Evolutionary conservation across 2,797 vertebrate genomes (phyloP), one percentile per base, ranked within the genome.

Genomic region (Phalanger gymnotis): DNA sequence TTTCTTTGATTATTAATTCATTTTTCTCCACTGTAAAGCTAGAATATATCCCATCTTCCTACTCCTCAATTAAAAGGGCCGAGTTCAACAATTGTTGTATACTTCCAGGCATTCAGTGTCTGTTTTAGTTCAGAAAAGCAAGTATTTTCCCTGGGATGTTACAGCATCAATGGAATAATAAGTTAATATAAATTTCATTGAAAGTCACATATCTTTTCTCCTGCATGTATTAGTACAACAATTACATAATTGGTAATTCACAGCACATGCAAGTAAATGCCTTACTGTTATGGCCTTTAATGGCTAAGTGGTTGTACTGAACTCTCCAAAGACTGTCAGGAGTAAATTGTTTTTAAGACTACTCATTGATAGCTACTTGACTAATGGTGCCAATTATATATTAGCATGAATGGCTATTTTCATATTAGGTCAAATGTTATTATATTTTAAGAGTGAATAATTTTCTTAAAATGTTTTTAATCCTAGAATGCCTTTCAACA

Each of bases 401-500:
- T 81, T 81, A 81, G 19, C n/a, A 47, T 51, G 40, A 51, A 51
- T 87, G 40, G 40, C 9, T 27, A 4, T 51, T 87, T 87, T 87
- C 22, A 47, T 87, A 51, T 87, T 87, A 87, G 9, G 10, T 87
- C 22, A 87, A 87, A 87, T 87, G 40, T 51, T 27, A 66, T 34
- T 34, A 87, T 87, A 87, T 25, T 87, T 47, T 73, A 73, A 73
- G 40, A 47, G 7, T 91, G 58, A 52, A 90, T 61, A 53, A 14
- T 87, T 40, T 90, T 25, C 53, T 53, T 89, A 6, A 51, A 73
- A 73, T 73, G 7, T 54, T 16, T 87, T 34, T 96, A 90, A 34
- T 4, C 2, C 55, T 96, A 51, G 1, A 34, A 81, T 96, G 1
- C 81, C 94, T 97, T 96, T 90, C n/a, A 96, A 61, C 57, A 96